A percentile compares a stretch with the other conserved stretches of the same genome.
Conservation (phyloP, 2,888 invertebrate genomes). For the Leptarthrus brevirostris region DNA sequence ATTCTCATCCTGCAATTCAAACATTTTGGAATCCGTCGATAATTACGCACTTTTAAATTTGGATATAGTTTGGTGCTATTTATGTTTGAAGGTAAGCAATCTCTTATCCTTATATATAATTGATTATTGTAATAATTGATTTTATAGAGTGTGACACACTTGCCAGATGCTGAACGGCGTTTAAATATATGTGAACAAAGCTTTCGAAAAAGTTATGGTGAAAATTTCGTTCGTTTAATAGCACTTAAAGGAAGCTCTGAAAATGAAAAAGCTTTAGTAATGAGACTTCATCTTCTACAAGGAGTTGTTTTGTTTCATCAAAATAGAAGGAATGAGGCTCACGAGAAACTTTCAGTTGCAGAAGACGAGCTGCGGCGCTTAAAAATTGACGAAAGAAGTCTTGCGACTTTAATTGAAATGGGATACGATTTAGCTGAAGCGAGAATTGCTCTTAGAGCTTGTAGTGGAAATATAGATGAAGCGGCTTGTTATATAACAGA, state of each 20-base stretch:
- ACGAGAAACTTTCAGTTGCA: constrained; percentile 71
- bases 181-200: constrained; percentile 76
- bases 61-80: constrained; percentile 91
- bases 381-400: constrained; percentile 71
- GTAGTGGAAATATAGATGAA: constrained; percentile 70
- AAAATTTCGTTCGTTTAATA: constrained; percentile 72
- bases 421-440: constrained; percentile 77
- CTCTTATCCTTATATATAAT: no score
- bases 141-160: constrained; percentile 73
- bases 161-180: constrained; percentile 79
- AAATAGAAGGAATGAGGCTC: constrained; percentile 75
- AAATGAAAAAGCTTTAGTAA: constrained; percentile 77
- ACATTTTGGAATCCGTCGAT: constrained; percentile 76
- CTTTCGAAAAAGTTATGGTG: constrained; percentile 75
- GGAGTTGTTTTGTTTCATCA: constrained; percentile 84
- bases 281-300: constrained; percentile 83
- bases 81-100: constrained; percentile 71
- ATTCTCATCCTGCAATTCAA: constrained; percentile 69
- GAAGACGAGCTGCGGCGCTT: constrained; percentile 74
- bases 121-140: background rate
- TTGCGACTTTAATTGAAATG: constrained; percentile 71
- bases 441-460: constrained; percentile 75
- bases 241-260: constrained; percentile 73
- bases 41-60: constrained; percentile 86
- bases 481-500: constrained; percentile 77